Percentiles rank a stretch among this genome's conserved stretches.
phyloP scores from a whole-genome alignment of 2,113 vertebrate genomes.

The Hassar affinis region DNA sequence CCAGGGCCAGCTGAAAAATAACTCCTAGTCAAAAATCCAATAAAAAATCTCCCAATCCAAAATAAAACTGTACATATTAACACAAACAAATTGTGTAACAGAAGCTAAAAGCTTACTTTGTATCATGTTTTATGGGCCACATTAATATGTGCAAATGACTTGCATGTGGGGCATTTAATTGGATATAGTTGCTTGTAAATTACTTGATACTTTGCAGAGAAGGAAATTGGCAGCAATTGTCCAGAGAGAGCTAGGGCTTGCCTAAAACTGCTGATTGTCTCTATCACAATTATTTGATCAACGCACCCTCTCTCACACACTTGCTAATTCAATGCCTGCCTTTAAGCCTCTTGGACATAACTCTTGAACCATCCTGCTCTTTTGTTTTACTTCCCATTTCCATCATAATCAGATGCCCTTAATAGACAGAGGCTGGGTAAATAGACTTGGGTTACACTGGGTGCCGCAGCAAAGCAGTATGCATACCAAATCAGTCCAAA shows the following conservation, averaged over 20 bases:
- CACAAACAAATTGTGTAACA: not conserved
- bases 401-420: conserved; percentile 58
- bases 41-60: conserved; percentile 29
- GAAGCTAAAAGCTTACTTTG: conserved; percentile 19
- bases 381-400: conserved; percentile 57
- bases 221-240: conserved; percentile 35
- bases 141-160: conserved; percentile 58
- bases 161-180: conserved; percentile 47
- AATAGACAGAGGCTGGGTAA: conserved; percentile 62
- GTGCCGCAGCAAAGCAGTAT: conserved; percentile 36
- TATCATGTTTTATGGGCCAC: conserved; percentile 17
- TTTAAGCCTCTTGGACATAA: conserved; percentile 18
- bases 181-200: conserved; percentile 59
- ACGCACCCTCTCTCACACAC: not conserved
- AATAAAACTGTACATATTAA: conserved; percentile 32
- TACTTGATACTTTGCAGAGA: conserved; percentile 49
- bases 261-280: conserved; percentile 23
- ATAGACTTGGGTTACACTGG: conserved; percentile 57
- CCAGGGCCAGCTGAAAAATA: not conserved
- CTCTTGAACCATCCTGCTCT: conserved; percentile 25
- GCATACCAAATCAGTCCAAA: conserved; percentile 57
- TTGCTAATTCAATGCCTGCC: conserved; percentile 32
- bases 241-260: conserved; percentile 27
- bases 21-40: no score
- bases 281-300: conserved; percentile 3